Percentiles rank a stretch among this genome's conserved stretches.
Conservation (phyloP, 2,888 invertebrate genomes). For the Panopea generosa region DNA sequence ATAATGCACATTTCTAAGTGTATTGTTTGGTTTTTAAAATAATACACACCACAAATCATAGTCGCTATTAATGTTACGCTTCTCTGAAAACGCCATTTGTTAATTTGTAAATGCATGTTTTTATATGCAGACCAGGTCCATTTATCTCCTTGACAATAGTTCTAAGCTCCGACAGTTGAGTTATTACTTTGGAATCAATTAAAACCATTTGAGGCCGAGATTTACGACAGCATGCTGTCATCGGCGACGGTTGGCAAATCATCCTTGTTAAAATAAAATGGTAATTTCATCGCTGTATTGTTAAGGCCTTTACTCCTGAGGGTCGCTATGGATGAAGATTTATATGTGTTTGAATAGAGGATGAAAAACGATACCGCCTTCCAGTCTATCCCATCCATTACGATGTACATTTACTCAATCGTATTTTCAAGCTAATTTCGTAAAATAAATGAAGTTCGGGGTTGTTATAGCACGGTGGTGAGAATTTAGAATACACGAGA, state of each 20-base stretch:
- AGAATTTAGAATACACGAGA: too few relatives aligned
- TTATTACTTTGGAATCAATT: conserved; percentile 55
- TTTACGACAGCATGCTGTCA: conserved; percentile 54
- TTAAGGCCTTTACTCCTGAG: conserved; percentile 35
- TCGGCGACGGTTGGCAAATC: conserved; percentile 47
- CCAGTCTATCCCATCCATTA: conserved; percentile 47
- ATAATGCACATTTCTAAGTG: too few relatives aligned
- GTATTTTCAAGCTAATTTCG: conserved; percentile 28
- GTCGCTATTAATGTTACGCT: too few relatives aligned
- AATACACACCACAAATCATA: too few relatives aligned
- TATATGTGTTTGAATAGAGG: conserved; percentile 57
- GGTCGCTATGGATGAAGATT: conserved; percentile 50
- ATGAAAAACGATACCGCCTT: conserved; percentile 59
- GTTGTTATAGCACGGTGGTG: too few relatives aligned
- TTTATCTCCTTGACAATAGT: too few relatives aligned
- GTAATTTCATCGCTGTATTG: conserved; percentile 62
- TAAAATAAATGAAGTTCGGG: not conserved
- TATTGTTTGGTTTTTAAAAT: too few relatives aligned
- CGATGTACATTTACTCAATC: conserved; percentile 37
- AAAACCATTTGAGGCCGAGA: conserved; percentile 52
- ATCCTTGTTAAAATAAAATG: conserved; percentile 60
- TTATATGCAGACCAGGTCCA: too few relatives aligned
- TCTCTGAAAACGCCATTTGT: too few relatives aligned
- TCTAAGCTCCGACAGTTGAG: conserved; percentile 15
- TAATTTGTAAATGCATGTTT: too few relatives aligned